A percentile compares a stretch with the other conserved stretches of the same genome.
phyloP scores from a whole-genome alignment of 2,888 invertebrate species.

The Linnaemya tessellans region DNA sequence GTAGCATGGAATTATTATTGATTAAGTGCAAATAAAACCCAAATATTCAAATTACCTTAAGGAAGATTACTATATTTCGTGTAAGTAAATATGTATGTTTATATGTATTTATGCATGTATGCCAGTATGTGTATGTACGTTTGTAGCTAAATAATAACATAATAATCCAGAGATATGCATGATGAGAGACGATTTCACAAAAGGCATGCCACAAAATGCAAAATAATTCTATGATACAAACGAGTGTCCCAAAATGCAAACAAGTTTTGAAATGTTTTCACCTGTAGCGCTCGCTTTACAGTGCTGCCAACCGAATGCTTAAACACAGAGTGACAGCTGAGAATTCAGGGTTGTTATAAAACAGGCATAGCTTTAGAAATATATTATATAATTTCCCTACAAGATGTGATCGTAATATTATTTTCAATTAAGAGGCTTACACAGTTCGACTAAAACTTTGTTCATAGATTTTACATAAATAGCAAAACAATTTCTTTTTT shows the following conservation, averaged over 20 bases:
- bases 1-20: background rate
- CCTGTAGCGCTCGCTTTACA: background rate
- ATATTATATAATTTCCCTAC: too few species aligned
- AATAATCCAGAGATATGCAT: background rate
- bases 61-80: conserved; percentile 66
- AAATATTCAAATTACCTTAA: conserved; percentile 64
- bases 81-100: conserved; percentile 13
- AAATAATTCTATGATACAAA: background rate
- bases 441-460: too few species aligned
- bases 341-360: too few species aligned
- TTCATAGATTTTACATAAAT: too few species aligned
- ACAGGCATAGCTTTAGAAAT: too few species aligned
- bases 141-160: conserved; percentile 5
- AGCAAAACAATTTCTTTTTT: too few species aligned
- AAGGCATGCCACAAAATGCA: conserved; percentile 67
- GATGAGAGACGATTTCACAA: conserved; percentile 57
- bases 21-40: conserved; percentile 30
- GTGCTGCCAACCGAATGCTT: background rate
- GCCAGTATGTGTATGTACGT: background rate
- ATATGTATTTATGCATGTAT: conserved; percentile 4
- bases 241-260: background rate
- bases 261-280: background rate
- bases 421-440: background rate
- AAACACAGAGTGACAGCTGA: background rate
- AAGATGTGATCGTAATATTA: too few species aligned